phyloP scores from a whole-genome alignment of 2,113 vertebrate species.

The Nipponia nippon region DNA sequence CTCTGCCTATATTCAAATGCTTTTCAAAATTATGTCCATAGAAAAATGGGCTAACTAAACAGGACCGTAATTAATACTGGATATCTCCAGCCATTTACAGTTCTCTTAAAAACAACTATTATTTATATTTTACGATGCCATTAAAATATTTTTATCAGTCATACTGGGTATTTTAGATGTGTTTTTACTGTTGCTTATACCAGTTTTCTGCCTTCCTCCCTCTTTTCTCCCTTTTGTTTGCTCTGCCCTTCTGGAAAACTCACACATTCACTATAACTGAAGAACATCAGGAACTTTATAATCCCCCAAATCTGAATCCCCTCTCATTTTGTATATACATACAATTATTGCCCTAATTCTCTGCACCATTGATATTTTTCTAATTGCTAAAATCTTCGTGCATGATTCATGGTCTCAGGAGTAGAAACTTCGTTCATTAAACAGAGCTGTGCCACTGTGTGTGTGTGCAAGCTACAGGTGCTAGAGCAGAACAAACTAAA shows the following conservation, averaged over 20 bases:
- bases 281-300: background rate
- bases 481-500: background rate
- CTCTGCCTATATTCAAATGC: background rate
- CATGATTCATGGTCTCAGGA: background rate
- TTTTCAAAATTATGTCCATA: background rate
- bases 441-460: background rate
- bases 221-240: background rate
- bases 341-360: background rate
- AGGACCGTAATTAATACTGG: background rate
- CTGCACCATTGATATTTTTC: background rate
- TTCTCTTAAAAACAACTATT: background rate
- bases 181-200: background rate
- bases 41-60: background rate
- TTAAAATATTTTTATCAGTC: background rate
- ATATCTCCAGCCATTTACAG: background rate
- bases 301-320: background rate
- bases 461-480: background rate
- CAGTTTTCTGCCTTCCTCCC: background rate
- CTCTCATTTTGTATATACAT: accelerated
- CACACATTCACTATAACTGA: background rate
- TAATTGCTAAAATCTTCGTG: background rate
- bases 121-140: background rate
- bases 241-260: background rate
- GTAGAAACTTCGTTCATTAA: too few species aligned
- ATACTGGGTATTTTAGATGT: background rate